Percentiles rank a stretch among this genome's conserved stretches.
phyloP scores from a whole-genome alignment of 92 coral and sea anemone genomes.

The Porites lobata region DNA sequence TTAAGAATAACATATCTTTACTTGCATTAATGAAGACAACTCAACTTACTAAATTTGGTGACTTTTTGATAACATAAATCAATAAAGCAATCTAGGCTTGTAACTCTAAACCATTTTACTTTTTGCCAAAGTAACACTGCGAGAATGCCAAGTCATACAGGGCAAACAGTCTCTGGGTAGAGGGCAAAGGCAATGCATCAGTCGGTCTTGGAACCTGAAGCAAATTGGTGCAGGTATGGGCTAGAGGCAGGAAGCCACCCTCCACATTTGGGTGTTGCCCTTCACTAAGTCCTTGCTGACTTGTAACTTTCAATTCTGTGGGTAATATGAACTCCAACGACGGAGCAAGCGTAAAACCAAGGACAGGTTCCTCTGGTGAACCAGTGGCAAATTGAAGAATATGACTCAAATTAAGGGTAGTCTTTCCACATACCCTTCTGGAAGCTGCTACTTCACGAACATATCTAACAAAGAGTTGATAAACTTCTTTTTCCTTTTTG shows the following conservation, averaged over 20 bases:
- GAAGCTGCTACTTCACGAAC: constrained; percentile 71
- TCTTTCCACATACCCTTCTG: constrained; percentile 28
- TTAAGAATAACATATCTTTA: no score
- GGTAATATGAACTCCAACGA: constrained; percentile 48
- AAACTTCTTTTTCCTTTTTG: constrained; percentile 63
- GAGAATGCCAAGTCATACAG: constrained; percentile 56
- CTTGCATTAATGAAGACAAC: no score
- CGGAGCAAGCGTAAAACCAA: constrained; percentile 51
- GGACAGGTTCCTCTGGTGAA: constrained; percentile 49
- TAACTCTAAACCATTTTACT: not conserved
- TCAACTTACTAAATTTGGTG: no score
- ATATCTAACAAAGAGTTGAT: constrained; percentile 67
- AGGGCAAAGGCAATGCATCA: constrained; percentile 44
- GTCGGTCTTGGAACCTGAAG: constrained; percentile 53
- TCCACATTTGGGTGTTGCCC: constrained; percentile 34
- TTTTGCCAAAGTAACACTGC: constrained; percentile 52
- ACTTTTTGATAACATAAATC: no score
- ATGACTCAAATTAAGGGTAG: constrained; percentile 38
- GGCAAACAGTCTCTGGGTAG: constrained; percentile 39
- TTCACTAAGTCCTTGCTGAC: constrained; percentile 36
- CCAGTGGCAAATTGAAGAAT: constrained; percentile 70
- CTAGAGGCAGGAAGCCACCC: constrained; percentile 61
- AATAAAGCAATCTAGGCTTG: no score
- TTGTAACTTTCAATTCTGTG: constrained; percentile 48
- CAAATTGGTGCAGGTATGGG: constrained; percentile 56